phyloP scores from a whole-genome alignment of 2,113 vertebrate species.

The western clawed frog (Xenopus tropicalis) region UCB_Xtro_10.0 CM004444.2:137514001-137514500 shows the following conservation, averaged over 20 bases:
- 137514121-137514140: too few species aligned
- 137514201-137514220: constrained; percentile 5
- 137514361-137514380: background rate
- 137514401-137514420: too few species aligned
- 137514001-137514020: too few species aligned
- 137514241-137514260: background rate
- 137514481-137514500: too few species aligned
- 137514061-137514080: too few species aligned
- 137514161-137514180: background rate
- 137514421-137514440: too few species aligned
- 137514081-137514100: constrained; percentile 20
- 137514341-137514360: background rate
- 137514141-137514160: background rate
- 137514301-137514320: background rate
- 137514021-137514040: too few species aligned
- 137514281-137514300: background rate
- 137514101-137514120: background rate
- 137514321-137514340: too few species aligned
- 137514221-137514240: background rate
- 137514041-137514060: too few species aligned
- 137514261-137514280: background rate
- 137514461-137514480: too few species aligned
- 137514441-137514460: too few species aligned
- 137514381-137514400: background rate
- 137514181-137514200: constrained; percentile 12